Percentiles rank a stretch among this genome's conserved stretches.
Evolutionary conservation across 2,797 vertebrate genomes (phyloP).

Genomic region (Emydoidea blandingii): DNA sequence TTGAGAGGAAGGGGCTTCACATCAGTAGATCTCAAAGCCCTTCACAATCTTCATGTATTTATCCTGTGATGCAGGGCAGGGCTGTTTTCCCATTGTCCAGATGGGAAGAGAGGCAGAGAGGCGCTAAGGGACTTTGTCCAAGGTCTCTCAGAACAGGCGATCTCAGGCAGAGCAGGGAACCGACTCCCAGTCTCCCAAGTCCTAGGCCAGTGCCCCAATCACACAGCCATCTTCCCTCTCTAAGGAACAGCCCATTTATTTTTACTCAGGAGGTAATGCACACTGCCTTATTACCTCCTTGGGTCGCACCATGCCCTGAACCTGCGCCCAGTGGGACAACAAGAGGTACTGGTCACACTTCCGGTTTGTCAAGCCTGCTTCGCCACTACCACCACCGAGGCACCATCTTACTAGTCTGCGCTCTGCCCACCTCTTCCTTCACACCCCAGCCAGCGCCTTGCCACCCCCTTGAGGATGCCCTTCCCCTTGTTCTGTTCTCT

Average conservation of each 20-base stretch:
- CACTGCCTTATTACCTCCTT: no score
- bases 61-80: no score
- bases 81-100: no score
- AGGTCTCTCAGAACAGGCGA: background rate
- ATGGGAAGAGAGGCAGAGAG: no score
- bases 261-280: no score
- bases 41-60: no score
- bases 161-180: background rate
- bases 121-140: background rate
- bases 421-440: no score
- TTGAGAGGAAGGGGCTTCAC: background rate
- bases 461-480: background rate
- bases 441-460: background rate
- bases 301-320: background rate
- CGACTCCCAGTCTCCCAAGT: background rate
- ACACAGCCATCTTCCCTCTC: background rate
- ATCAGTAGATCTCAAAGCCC: no score
- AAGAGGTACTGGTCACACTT: background rate
- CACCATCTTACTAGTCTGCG: background rate
- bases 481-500: background rate
- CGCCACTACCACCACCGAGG: background rate
- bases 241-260: no score
- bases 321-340: background rate
- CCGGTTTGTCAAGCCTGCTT: background rate
- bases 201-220: no score